Conservation (phyloP, 2,888 invertebrate species). For the Pinctada fucata region DNA sequence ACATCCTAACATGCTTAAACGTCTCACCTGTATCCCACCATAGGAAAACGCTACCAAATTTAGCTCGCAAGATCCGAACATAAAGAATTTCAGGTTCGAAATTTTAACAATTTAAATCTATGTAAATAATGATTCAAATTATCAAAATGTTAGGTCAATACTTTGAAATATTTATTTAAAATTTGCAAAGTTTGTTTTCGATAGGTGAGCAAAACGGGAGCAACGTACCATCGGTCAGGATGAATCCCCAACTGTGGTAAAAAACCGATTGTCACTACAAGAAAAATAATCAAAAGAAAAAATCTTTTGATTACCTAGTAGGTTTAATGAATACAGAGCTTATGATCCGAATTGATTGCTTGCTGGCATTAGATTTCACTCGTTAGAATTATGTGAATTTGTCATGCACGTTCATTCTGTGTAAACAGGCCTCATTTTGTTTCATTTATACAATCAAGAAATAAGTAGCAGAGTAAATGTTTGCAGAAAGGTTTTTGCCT, state of each 20-base stretch:
- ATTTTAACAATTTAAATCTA: constrained; percentile 17
- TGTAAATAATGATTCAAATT: constrained; percentile 31
- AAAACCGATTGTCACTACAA: constrained; percentile 13
- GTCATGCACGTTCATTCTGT: constrained; percentile 26
- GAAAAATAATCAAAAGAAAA: constrained; percentile 17
- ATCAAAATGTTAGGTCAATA: constrained; percentile 30
- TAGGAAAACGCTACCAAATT: too few relatives aligned
- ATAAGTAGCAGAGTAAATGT: constrained; percentile 32
- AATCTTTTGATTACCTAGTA: constrained; percentile 18
- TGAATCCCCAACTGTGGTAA: constrained; percentile 23
- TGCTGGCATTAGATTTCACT: neutral
- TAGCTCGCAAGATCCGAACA: too few relatives aligned
- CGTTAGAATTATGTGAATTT: constrained; percentile 25
- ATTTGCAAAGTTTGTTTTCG: constrained; percentile 31
- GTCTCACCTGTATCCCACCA: constrained; percentile 14
- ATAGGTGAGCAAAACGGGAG: constrained; percentile 15
- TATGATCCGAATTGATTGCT: constrained; percentile 5
- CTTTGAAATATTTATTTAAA: constrained; percentile 31
- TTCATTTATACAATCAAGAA: constrained; percentile 26
- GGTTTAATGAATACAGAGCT: constrained; percentile 5
- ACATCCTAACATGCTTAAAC: constrained; percentile 19
- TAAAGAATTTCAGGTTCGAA: too few relatives aligned
- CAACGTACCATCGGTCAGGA: neutral
- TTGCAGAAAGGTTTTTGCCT: constrained; percentile 4
- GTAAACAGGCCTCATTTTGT: constrained; percentile 26